A percentile compares a stretch with the other conserved stretches of the same genome.
These are phyloP conservation scores for Drosophila lacteicornis DNA, from an alignment of 1,140 invertebrate species.

Conservation along the genomic window DNA sequence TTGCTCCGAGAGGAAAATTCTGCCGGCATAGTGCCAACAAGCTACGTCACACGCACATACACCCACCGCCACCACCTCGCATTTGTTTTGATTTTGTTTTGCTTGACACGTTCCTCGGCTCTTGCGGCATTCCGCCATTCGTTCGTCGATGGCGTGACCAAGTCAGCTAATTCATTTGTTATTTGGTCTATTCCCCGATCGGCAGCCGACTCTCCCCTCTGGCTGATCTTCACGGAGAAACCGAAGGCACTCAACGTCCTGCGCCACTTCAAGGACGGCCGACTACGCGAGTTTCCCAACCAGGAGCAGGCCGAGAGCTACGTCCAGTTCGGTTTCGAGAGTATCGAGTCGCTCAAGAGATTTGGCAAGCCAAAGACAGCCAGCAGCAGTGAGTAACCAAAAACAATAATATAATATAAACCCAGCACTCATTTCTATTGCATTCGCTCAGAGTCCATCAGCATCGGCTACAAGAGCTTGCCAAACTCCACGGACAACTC, in stretches of 20 bases:
- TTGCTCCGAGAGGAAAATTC: conserved; percentile 2
- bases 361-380: conserved; percentile 53
- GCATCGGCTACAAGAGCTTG: conserved; percentile 22
- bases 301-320: conserved; percentile 90
- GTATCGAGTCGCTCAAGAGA: conserved; percentile 64
- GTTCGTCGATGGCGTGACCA: conserved; percentile 63
- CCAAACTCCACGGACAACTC: conserved; percentile 19
- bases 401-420: not conserved
- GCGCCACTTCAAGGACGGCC: conserved; percentile 90
- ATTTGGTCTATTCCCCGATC: conserved; percentile 20
- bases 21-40: conserved; percentile 49
- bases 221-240: conserved; percentile 89
- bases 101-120: conserved; percentile 58
- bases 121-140: conserved; percentile 16
- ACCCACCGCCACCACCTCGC: conserved; percentile 4
- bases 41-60: conserved; percentile 62
- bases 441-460: conserved; percentile 47
- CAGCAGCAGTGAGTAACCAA: conserved; percentile 52
- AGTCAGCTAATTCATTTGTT: conserved; percentile 31
- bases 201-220: conserved; percentile 69
- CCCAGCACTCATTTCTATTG: not conserved
- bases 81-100: conserved; percentile 61
- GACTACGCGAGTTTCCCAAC: conserved; percentile 91
- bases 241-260: conserved; percentile 89
- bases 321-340: conserved; percentile 86